Conservation (phyloP, 2,113 vertebrate species). For the Saguinus midas region DNA sequence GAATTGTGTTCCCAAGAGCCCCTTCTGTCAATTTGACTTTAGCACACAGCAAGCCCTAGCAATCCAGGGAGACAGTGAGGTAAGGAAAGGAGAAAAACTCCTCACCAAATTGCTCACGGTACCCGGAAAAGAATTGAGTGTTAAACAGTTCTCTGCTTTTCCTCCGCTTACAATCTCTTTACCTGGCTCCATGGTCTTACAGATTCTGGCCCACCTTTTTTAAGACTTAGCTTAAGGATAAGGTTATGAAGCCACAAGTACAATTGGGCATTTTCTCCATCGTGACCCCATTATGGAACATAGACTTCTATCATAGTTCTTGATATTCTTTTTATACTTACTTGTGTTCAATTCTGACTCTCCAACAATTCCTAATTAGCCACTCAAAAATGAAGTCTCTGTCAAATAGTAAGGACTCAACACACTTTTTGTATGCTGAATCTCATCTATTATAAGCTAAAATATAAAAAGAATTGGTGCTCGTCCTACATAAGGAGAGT, state of each 20-base stretch:
- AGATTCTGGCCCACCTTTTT: background rate
- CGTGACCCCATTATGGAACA: background rate
- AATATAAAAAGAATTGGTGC: background rate
- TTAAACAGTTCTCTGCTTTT: background rate
- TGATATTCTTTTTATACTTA: background rate
- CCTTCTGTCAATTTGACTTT: background rate
- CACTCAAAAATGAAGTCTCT: background rate
- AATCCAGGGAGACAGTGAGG: background rate
- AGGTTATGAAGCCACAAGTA: background rate
- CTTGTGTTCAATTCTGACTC: conserved; percentile 5
- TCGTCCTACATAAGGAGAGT: background rate
- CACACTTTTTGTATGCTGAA: background rate
- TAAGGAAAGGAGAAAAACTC: background rate
- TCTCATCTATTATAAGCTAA: background rate
- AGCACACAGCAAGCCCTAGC: background rate
- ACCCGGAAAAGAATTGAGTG: background rate
- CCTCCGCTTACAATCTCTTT: background rate
- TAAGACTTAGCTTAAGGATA: background rate
- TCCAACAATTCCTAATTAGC: background rate
- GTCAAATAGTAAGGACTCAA: background rate
- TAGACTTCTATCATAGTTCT: background rate
- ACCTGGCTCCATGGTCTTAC: background rate
- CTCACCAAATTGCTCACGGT: background rate
- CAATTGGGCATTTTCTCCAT: background rate
- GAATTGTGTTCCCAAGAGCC: background rate